Percentiles rank a stretch among this genome's conserved stretches.
These are phyloP conservation scores for Tauraco erythrolophus DNA, from an alignment of 2,113 vertebrate species.

Conservation along the genomic window DNA sequence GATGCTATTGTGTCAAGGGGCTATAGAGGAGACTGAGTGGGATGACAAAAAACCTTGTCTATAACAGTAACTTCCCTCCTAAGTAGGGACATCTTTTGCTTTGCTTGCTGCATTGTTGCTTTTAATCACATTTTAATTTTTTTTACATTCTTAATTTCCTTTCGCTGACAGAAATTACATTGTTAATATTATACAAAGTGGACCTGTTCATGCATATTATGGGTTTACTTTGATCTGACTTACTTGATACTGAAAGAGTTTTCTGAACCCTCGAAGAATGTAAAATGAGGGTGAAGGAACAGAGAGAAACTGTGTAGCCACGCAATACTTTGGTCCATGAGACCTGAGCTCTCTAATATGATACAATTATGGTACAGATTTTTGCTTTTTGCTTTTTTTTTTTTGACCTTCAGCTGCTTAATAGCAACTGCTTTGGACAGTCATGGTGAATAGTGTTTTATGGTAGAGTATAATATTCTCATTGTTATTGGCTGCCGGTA, in stretches of 20 bases:
- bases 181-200: constrained; percentile 26
- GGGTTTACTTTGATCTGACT: constrained; percentile 16
- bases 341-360: neutral
- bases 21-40: neutral
- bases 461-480: neutral
- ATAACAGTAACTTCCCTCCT: neutral
- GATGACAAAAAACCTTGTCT: neutral
- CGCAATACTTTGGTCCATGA: neutral
- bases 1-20: neutral
- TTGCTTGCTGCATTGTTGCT: neutral
- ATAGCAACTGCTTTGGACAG: neutral
- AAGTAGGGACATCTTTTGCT: neutral
- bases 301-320: neutral
- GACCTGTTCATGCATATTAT: neutral
- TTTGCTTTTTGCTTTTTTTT: neutral
- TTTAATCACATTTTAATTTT: neutral
- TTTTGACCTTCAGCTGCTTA: neutral
- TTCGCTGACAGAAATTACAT: constrained; percentile 32
- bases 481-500: neutral
- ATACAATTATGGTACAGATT: neutral
- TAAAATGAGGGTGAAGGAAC: neutral
- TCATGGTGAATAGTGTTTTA: neutral
- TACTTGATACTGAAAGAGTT: constrained; percentile 9
- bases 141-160: constrained; percentile 17
- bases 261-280: neutral